phyloP scores from a whole-genome alignment of 2,113 vertebrate genomes.

The Cromileptes altivelis region DNA sequence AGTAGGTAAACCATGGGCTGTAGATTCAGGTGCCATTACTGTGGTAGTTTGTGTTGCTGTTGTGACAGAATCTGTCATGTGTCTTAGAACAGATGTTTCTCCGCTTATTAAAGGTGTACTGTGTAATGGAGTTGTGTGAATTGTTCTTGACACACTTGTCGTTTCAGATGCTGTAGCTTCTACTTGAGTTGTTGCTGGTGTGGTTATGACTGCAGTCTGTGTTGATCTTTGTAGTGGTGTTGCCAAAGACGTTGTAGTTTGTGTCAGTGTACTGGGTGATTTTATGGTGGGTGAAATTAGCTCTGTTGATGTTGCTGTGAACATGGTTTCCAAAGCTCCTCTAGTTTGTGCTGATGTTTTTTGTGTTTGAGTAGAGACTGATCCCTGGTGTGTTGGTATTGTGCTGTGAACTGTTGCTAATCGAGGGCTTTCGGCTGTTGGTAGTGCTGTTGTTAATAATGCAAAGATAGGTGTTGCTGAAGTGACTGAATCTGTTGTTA shows the following conservation, averaged over 20 bases:
- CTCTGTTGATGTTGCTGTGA: background rate
- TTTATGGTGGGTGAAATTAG: background rate
- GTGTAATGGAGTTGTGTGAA: background rate
- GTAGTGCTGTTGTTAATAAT: background rate
- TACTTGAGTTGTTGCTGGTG: background rate
- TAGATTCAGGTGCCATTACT: background rate
- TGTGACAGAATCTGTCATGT: background rate
- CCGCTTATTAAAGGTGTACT: too few relatives aligned
- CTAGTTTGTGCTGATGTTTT: background rate
- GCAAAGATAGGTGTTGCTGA: background rate
- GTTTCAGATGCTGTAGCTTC: background rate
- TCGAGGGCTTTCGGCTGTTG: background rate
- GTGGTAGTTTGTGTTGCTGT: background rate
- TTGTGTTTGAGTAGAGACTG: background rate
- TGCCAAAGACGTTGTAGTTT: background rate
- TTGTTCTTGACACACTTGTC: background rate
- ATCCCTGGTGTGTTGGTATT: too few relatives aligned
- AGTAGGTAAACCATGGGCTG: too few relatives aligned
- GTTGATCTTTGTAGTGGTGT: background rate
- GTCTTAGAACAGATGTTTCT: background rate
- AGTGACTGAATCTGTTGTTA: background rate
- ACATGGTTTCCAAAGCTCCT: too few relatives aligned
- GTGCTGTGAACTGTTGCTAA: background rate
- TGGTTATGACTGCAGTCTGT: background rate
- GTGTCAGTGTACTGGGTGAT: background rate